Percentiles rank a stretch among this genome's conserved stretches.
Evolutionary conservation across 2,113 vertebrate species (phyloP).

Genomic region (Calyptomena viridis): DNA sequence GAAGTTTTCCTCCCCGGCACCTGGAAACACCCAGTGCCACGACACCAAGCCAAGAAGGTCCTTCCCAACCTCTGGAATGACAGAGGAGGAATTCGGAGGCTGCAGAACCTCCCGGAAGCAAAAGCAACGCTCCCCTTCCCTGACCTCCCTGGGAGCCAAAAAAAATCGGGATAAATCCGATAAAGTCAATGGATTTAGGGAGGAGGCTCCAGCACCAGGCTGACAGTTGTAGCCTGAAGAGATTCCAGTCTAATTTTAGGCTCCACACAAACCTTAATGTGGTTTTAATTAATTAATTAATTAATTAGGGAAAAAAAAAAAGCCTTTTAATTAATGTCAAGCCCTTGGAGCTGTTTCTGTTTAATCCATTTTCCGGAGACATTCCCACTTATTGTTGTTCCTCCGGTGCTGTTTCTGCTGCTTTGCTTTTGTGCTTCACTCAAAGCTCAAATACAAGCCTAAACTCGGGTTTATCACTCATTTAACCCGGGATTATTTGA

Average conservation of each 20-base stretch:
- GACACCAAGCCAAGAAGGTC: too few species aligned
- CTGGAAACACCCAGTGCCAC: too few species aligned
- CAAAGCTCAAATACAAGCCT: too few species aligned
- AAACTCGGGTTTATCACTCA: too few species aligned
- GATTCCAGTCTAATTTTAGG: conserved; percentile 27
- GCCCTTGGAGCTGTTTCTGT: background rate
- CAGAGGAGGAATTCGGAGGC: background rate
- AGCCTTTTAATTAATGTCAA: conserved; percentile 20
- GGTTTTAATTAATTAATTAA: conserved; percentile 10
- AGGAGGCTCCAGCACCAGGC: background rate
- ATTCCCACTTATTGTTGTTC: background rate
- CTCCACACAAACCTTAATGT: conserved; percentile 5
- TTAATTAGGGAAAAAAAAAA: background rate
- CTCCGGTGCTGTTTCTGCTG: background rate
- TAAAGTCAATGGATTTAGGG: conserved; percentile 29
- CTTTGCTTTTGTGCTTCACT: too few species aligned
- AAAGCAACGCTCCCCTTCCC: background rate
- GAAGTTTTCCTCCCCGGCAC: too few species aligned
- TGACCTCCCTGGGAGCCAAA: conserved; percentile 10
- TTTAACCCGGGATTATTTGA: too few species aligned
- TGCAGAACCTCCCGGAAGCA: background rate
- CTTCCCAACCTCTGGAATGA: too few species aligned
- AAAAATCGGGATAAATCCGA: background rate
- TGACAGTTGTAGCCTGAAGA: conserved; percentile 33
- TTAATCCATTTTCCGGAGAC: background rate